Conservation (phyloP, 2,113 vertebrate genomes). For the Mesoclemmys tuberculata region DNA sequence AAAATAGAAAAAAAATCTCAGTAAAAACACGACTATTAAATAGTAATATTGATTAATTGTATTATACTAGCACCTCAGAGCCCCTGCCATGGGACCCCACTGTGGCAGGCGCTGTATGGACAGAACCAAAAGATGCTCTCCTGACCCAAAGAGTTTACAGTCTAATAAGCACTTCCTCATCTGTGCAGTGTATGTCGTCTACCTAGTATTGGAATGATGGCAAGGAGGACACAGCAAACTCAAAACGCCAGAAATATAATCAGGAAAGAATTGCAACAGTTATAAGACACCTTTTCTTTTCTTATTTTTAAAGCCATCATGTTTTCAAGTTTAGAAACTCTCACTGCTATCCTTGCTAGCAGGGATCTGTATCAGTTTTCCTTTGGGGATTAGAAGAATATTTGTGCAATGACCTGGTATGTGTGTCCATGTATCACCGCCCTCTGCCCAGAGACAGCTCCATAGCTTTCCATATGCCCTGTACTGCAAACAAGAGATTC, state of each 20-base stretch:
- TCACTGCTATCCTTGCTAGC: background rate
- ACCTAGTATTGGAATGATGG: background rate
- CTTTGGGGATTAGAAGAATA: background rate
- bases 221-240: background rate
- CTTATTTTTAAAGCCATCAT: background rate
- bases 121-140: background rate
- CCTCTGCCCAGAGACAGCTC: background rate
- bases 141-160: background rate
- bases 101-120: background rate
- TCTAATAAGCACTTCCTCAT: background rate
- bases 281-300: background rate
- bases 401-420: background rate
- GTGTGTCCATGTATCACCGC: background rate
- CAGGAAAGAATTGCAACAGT: background rate
- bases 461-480: background rate
- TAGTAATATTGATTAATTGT: background rate
- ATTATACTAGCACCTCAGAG: too few relatives aligned
- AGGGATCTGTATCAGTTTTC: background rate
- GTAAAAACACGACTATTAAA: background rate
- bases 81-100: background rate
- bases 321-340: background rate
- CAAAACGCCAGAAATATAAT: background rate
- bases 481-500: background rate
- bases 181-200: background rate
- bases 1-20: background rate